These are phyloP conservation scores for Ectropis grisescens DNA, from an alignment of 1,140 invertebrate genomes.

Conservation along the genomic window DNA sequence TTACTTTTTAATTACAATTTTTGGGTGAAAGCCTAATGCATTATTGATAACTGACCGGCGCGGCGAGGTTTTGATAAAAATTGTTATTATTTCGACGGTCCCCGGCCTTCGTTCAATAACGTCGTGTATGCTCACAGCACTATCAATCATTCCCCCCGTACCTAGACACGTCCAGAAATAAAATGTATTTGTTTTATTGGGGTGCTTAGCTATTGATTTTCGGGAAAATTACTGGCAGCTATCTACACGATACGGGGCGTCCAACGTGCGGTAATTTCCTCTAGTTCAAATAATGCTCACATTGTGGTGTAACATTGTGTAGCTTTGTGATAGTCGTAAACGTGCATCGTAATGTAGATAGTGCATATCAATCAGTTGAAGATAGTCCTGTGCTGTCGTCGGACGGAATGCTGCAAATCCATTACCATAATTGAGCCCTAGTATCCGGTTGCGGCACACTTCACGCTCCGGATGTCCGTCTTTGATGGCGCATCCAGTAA, in stretches of 20 bases:
- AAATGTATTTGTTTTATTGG: conserved; percentile 63
- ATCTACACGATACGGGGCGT: too few relatives aligned
- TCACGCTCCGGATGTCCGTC: conserved; percentile 43
- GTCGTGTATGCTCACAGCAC: conserved; percentile 51
- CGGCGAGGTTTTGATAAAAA: conserved; percentile 16
- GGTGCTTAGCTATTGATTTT: conserved; percentile 51
- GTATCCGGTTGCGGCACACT: conserved; percentile 51
- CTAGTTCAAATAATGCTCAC: too few relatives aligned
- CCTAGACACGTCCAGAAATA: conserved; percentile 53
- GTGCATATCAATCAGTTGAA: conserved; percentile 32
- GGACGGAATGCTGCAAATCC: conserved; percentile 30
- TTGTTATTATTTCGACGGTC: conserved; percentile 20
- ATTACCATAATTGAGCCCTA: conserved; percentile 62
- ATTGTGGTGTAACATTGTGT: too few relatives aligned
- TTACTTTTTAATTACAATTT: conserved; percentile 8
- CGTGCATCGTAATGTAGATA: too few relatives aligned
- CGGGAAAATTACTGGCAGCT: conserved; percentile 23
- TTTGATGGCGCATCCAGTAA: conserved; percentile 54
- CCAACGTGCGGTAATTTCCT: too few relatives aligned
- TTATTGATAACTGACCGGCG: conserved; percentile 15
- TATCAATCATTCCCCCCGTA: conserved; percentile 57
- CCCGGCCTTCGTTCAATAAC: conserved; percentile 46
- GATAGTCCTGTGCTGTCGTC: conserved; percentile 19
- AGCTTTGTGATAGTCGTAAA: too few relatives aligned
- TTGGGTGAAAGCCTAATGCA: conserved; percentile 14